Evolutionary conservation across 2,888 invertebrate genomes (phyloP).

Genomic region (Cryptosula pallasiana): DNA sequence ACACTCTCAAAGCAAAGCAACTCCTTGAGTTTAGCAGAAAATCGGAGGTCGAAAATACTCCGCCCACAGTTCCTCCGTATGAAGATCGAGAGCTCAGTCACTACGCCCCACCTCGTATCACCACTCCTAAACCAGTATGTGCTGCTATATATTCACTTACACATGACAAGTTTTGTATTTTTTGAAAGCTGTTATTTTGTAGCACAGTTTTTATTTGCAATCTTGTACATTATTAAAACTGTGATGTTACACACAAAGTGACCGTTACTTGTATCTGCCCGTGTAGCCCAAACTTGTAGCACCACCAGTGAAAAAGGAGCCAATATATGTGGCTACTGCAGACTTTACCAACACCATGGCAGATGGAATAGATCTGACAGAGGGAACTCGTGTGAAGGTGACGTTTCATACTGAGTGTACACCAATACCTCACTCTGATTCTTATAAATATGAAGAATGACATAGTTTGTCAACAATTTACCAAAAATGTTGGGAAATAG

Average conservation of each 20-base stretch:
- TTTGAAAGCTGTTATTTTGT: too few species aligned
- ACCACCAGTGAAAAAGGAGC: not conserved
- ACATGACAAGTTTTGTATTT: too few species aligned
- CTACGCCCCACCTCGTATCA: slow-evolving; percentile 4
- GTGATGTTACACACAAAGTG: too few species aligned
- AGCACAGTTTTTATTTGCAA: too few species aligned
- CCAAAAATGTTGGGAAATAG: too few species aligned
- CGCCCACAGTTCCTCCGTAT: not conserved
- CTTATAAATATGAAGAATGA: too few species aligned
- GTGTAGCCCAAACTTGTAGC: not conserved
- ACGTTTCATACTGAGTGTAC: too few species aligned
- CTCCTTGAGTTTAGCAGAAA: slow-evolving; percentile 22
- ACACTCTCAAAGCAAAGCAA: slow-evolving; percentile 29
- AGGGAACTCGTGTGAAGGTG: slow-evolving; percentile 38
- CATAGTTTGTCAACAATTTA: too few species aligned
- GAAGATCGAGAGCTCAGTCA: not conserved
- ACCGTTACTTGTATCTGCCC: not conserved
- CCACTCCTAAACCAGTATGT: slow-evolving; percentile 3
- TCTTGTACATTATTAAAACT: too few species aligned
- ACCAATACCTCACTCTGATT: too few species aligned
- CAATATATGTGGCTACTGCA: slow-evolving; percentile 37
- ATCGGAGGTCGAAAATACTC: not conserved
- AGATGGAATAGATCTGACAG: slow-evolving; percentile 43
- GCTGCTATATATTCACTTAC: not conserved
- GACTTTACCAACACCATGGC: slow-evolving; percentile 40